phyloP scores from a whole-genome alignment of 2,888 invertebrate species.

The Temnothorax rugatulus region DNA sequence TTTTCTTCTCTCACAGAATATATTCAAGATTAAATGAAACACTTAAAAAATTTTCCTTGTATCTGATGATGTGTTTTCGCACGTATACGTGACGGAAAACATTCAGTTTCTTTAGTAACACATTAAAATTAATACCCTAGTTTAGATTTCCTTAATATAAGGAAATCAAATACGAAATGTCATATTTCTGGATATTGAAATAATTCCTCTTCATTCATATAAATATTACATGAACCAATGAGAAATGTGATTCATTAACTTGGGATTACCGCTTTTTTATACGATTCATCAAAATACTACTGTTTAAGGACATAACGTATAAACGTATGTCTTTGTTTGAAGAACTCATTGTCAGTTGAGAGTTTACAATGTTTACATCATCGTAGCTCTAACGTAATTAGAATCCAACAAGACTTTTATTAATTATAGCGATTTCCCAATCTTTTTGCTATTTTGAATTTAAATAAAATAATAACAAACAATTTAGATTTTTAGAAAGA shows the following conservation, averaged over 20 bases:
- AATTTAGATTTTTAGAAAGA: neutral
- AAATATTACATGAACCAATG: neutral
- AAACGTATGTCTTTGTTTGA: constrained; percentile 3
- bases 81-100: neutral
- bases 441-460: neutral
- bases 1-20: neutral
- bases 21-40: neutral
- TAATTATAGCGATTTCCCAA: neutral
- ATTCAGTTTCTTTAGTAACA: neutral
- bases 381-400: neutral
- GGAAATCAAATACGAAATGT: constrained; percentile 37
- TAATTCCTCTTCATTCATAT: constrained; percentile 13
- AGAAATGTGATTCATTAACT: constrained; percentile 43
- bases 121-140: neutral
- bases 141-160: constrained; percentile 13
- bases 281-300: neutral
- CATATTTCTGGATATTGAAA: constrained; percentile 29
- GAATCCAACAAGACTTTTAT: neutral
- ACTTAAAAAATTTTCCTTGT: constrained; percentile 25
- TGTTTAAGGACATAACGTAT: constrained; percentile 20
- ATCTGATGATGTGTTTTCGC: neutral
- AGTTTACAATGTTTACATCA: neutral
- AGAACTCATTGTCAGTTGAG: neutral
- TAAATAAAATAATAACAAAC: neutral
- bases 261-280: constrained; percentile 53